Base-by-base conservation (phyloP, 2,797 vertebrate species). In the Xenops minutus region DNA sequence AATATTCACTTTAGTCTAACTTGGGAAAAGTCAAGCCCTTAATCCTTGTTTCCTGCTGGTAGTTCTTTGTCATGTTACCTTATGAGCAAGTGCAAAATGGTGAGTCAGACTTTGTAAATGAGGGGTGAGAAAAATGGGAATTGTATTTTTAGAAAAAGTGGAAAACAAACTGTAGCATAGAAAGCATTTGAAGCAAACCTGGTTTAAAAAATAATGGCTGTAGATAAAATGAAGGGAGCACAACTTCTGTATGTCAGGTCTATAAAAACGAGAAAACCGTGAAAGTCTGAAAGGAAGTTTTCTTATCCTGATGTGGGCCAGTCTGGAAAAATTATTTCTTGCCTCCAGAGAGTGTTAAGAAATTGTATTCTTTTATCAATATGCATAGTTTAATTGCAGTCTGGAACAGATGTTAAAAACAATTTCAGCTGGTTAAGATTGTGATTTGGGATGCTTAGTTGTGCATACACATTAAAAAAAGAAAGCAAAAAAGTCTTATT, bases 71-170 rank as follows among this genome's bases (percentile, higher is more conserved):
- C 66, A 37, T 63, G 82, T 73, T 81, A 67, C 2, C 26, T 71
- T 92, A 75, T 11, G 61, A 92, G 43, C 0, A 2, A 94, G 66
- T 49, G 62, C 17, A 91, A 82, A 94, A 73, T 66, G 59, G 76
- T 89, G 77, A 93, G 62, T 95, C 94, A 92, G 85, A 86, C 66
- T 92, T 85, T 76, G 73, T 81, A 95, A 95, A 88, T 79, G 52
- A 96, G 30, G 51, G 59, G 32, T 91, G 77, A 93, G 73, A 94
- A 96, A 91, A 94, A 91, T 43, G 11, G 66, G n/a, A 93, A 56
- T 21, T 36, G 15, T 91, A 94, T 88, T 94, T 92, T 92, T 93
- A 94, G 92, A 78, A 83, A 93, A 76, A 84, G 73, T 81, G 16
- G 41, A 80, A 91, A 92, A 93, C 48, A 89, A 93, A 80, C 63